Evolutionary conservation across 1,140 invertebrate species (phyloP), one percentile per base, ranked within the genome.

Genomic region (Chrysomallon squamiferum): DNA sequence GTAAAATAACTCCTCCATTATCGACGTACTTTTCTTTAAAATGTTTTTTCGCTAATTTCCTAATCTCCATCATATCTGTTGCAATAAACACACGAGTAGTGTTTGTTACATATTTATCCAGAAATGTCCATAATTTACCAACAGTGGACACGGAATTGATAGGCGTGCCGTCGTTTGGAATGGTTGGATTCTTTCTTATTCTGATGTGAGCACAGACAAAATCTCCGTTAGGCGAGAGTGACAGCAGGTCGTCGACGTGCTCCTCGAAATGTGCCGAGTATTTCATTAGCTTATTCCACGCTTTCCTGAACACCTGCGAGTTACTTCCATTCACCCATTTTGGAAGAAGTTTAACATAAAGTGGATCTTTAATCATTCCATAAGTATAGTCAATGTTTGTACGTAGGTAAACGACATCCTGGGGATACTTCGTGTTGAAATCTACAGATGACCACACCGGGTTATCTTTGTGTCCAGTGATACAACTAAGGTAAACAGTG

Each of bases 151-250:
- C 15, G 22, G 50, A 25, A 13, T 54, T 54, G 22, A 54, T 54
- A 4, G 3, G 25, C 18, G n/a, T 27, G 5, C 18, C 50, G 50
- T 76, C 75, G 20, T 35, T 58, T 30, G 69, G 71, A 13, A 73
- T 65, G 25, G 58, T 65, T 0, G 62, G 63, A 56, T 69, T 77
- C 41, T 64, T 57, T 35, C 73, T 72, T 11, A 72, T 64, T 45
- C 75, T 41, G 11, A 73, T 65, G 32, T 77, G 75, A 7, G 58
- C 59, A 52, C 75, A 77, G 0, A 75, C 52, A 6, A 77, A 45
- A 6, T 58, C 50, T 54, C 13, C 52, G 13, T 30, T 6, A 9
- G 22, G 35, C n/a, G 41, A 13, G 20, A 59, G 25, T 13, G 9
- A 27, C 32, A 65, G 13, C 25, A 58, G 45, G 13, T 33, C 25